Percentiles rank a stretch among this genome's conserved stretches.
Conservation (phyloP, 2,888 invertebrate species). For the Aelia acuminata region DNA sequence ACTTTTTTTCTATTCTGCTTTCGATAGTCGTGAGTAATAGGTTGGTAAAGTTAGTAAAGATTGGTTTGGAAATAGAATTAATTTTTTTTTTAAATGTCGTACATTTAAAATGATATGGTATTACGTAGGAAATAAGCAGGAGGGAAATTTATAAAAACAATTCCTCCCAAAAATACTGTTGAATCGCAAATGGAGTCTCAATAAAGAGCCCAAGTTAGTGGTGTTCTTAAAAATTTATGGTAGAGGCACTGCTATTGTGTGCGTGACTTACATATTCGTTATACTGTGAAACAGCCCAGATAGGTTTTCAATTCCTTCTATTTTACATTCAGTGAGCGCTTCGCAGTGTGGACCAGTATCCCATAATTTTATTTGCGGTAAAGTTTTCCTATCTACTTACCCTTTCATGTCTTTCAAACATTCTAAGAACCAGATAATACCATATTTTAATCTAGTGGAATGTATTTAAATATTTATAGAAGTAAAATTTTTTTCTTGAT, state of each 20-base stretch:
- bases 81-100: background rate
- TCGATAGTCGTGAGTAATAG: too few relatives aligned
- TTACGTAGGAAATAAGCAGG: background rate
- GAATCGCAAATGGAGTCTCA: background rate
- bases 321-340: background rate
- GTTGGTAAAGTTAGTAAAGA: too few relatives aligned
- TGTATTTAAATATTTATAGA: background rate
- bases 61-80: too few relatives aligned
- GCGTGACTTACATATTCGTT: conserved; percentile 30
- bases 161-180: background rate
- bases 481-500: too few relatives aligned
- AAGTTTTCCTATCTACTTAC: conserved; percentile 16
- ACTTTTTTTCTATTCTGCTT: too few relatives aligned
- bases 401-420: background rate
- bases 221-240: background rate
- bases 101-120: background rate
- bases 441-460: background rate
- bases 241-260: background rate
- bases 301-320: conserved; percentile 32
- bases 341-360: background rate
- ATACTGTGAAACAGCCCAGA: background rate
- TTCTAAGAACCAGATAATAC: background rate
- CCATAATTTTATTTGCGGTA: conserved; percentile 21
- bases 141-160: background rate
- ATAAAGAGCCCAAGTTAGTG: background rate